These are phyloP conservation scores for Drosophila borborema DNA, from an alignment of 2,888 invertebrate genomes.

Conservation along the genomic window DNA sequence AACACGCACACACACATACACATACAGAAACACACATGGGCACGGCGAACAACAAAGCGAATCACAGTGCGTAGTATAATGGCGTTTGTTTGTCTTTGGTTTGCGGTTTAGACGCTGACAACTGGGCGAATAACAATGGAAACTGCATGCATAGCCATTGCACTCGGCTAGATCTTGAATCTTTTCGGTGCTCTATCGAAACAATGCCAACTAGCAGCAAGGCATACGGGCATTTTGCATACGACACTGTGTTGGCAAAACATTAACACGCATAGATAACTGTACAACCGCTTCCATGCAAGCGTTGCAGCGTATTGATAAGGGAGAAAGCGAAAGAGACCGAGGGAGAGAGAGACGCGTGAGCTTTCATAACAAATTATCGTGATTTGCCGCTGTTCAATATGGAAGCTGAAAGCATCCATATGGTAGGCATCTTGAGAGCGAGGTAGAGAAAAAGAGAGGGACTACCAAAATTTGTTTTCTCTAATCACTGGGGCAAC, in stretches of 20 bases:
- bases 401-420: not conserved
- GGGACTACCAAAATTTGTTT: no score
- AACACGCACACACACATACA: not conserved
- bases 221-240: slow-evolving; percentile 67
- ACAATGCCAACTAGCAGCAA: slow-evolving; percentile 16
- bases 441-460: no score
- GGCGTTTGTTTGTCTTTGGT: slow-evolving; percentile 41
- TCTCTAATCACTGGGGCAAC: no score
- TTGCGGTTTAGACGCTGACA: slow-evolving; percentile 39
- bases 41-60: slow-evolving; percentile 41
- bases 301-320: not conserved
- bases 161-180: slow-evolving; percentile 52
- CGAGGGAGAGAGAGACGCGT: no score
- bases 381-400: not conserved
- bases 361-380: not conserved
- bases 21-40: not conserved
- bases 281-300: not conserved
- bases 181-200: not conserved
- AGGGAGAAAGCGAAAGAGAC: not conserved
- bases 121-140: slow-evolving; percentile 43
- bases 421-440: no score
- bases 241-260: slow-evolving; percentile 75
- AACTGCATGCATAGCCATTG: not conserved
- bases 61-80: slow-evolving; percentile 28
- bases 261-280: slow-evolving; percentile 48